Evolutionary conservation across 1,140 invertebrate genomes (phyloP), one percentile per base, ranked within the genome.

Genomic region (Vollenhovia emeryi): DNA sequence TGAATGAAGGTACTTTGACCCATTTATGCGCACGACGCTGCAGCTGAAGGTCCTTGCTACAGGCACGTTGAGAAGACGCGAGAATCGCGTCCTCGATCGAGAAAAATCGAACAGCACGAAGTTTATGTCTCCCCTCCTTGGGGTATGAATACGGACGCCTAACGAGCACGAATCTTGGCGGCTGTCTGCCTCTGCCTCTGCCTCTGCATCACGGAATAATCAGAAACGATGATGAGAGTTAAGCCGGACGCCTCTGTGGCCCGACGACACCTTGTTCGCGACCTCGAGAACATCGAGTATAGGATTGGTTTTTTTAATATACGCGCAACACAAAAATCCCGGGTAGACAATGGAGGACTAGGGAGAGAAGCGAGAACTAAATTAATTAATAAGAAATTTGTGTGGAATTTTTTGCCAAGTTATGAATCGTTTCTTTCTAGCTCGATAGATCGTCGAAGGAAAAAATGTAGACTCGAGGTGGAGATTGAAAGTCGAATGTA

Each of bases 91-190:
- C 60, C 60, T 66, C 43, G 62, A 27, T 5, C 6, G 15, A 68
- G 11, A 64, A 79, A 68, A 79, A 68, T 79, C 45, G 15, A 68
- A 24, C 43, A 64, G 21, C 21, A 27, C 33, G 43, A 52, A 40
- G 45, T 79, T 68, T 79, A 75, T 66, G 52, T 79, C 15, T 11
- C 40, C 15, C 48, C 15, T 36, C 30, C 3, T 45, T n/a, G n/a
- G 27, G 30, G 27, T 40, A 79, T 68, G 45, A 79, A 79, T 68
- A 68, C 45, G 33, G 33, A 9, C 33, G 45, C 76, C 68, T 79
- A 68, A 79, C 76, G 62, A 79, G 62, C 76, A 68, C 21, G 45
- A 66, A 66, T 66, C 62, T 68, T 43, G 62, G 13, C 33, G 76
- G 76, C 45, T 33, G 60, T 48, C 43, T 64, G 75, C 30, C 21